Conservation (phyloP, 2,888 invertebrate genomes). For the Drosophila anomelani region DNA sequence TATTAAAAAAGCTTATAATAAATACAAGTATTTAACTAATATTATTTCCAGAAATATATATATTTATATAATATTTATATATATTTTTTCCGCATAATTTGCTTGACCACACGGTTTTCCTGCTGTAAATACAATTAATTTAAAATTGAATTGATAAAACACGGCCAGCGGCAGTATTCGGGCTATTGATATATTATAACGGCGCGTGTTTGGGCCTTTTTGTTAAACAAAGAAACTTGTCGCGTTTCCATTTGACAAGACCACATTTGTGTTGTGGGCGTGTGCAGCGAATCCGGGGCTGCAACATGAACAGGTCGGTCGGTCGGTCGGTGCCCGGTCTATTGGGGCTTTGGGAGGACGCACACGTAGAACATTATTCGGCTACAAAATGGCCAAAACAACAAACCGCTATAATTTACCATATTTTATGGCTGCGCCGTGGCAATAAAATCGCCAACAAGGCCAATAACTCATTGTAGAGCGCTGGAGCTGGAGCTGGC, state of each 20-base stretch:
- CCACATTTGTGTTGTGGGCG: constrained; percentile 61
- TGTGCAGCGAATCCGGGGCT: constrained; percentile 43
- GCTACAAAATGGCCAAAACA: constrained; percentile 84
- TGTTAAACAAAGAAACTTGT: constrained; percentile 46
- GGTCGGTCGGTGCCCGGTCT: constrained; percentile 31
- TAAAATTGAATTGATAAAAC: constrained; percentile 34
- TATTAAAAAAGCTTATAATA: no score
- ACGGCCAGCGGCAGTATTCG: constrained; percentile 20
- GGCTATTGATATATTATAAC: constrained; percentile 36
- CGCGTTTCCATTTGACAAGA: constrained; percentile 60
- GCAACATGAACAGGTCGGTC: constrained; percentile 55
- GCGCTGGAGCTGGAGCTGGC: constrained; percentile 53
- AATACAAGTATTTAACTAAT: no score
- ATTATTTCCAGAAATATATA: no score
- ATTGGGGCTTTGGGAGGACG: constrained; percentile 62
- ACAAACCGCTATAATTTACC: constrained; percentile 84
- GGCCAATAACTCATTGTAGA: constrained; percentile 83
- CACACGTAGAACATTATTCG: constrained; percentile 82
- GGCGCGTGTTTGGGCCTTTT: constrained; percentile 29
- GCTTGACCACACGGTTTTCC: constrained; percentile 9
- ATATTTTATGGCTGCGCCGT: constrained; percentile 84
- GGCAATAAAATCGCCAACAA: constrained; percentile 84
- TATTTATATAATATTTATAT: no score
- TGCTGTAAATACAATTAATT: constrained; percentile 33
- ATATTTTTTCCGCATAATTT: constrained; percentile 18